Percentiles rank a stretch among this genome's conserved stretches.
phyloP scores from a whole-genome alignment of 2,113 vertebrate genomes.

The Castor canadensis region DNA sequence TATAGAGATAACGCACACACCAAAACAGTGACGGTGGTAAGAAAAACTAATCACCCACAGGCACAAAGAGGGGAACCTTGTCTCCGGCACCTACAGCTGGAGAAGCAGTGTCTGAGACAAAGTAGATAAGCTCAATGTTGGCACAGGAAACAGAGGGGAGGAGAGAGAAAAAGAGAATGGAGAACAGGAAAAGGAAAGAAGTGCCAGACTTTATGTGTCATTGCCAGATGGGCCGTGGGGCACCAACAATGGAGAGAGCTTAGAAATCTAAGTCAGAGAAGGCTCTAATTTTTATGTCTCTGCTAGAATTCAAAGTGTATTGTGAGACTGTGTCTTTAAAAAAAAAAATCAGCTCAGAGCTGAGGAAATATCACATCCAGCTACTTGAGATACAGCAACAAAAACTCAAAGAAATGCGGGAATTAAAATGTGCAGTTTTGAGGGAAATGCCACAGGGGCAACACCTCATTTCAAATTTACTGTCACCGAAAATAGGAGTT shows the following conservation, averaged over 20 bases:
- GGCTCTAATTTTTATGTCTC: background rate
- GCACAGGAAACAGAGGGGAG: background rate
- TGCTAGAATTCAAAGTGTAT: constrained; percentile 21
- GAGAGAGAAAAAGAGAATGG: background rate
- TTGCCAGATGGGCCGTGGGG: background rate
- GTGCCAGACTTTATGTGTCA: background rate
- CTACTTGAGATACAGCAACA: background rate
- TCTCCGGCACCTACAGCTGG: background rate
- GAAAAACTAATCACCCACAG: background rate
- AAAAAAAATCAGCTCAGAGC: background rate
- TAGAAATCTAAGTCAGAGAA: background rate
- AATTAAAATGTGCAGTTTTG: background rate
- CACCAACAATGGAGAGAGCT: background rate
- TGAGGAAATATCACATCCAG: background rate
- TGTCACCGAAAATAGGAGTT: background rate
- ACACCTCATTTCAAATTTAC: background rate
- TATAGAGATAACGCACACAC: background rate
- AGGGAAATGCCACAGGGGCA: background rate
- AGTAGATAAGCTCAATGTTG: background rate
- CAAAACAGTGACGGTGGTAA: background rate
- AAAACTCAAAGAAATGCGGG: background rate
- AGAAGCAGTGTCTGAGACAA: background rate
- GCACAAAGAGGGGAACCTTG: background rate
- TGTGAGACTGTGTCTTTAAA: constrained; percentile 10
- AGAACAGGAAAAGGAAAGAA: background rate